Evolutionary conservation across 2,888 invertebrate species (phyloP).

Genomic region (Idaea straminata): DNA sequence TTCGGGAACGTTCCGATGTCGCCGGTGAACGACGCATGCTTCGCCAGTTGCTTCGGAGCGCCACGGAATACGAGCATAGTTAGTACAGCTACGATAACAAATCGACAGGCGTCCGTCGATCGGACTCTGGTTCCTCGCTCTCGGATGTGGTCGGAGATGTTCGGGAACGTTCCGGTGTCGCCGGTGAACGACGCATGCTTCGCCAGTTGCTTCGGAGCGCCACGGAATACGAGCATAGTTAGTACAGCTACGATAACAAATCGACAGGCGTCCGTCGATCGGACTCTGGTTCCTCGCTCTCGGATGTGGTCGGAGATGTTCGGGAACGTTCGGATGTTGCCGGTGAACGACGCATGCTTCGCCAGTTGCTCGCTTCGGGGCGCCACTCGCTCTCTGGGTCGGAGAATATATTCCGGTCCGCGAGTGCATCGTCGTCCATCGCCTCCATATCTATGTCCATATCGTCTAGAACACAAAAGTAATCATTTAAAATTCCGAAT

Average conservation of each 20-base stretch:
- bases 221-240: too few species aligned
- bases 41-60: too few species aligned
- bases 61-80: too few species aligned
- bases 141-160: constrained; percentile 18
- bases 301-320: constrained; percentile 39
- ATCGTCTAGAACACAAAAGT: background rate
- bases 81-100: constrained; percentile 34
- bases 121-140: constrained; percentile 81
- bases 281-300: constrained; percentile 79
- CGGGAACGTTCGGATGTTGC: constrained; percentile 25
- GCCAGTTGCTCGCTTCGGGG: constrained; percentile 7
- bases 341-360: constrained; percentile 18
- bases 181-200: background rate
- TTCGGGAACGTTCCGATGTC: constrained; percentile 23
- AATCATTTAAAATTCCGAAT: too few species aligned
- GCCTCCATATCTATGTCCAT: constrained; percentile 53
- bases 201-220: too few species aligned
- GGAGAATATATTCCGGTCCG: constrained; percentile 82
- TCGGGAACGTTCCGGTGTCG: constrained; percentile 23
- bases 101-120: constrained; percentile 56
- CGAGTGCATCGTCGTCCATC: constrained; percentile 75
- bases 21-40: background rate
- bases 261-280: constrained; percentile 63
- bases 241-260: constrained; percentile 34
- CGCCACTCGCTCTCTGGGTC: constrained; percentile 87